Conservation (phyloP, 2,888 invertebrate genomes). For the Cerceris ruficornis region DNA sequence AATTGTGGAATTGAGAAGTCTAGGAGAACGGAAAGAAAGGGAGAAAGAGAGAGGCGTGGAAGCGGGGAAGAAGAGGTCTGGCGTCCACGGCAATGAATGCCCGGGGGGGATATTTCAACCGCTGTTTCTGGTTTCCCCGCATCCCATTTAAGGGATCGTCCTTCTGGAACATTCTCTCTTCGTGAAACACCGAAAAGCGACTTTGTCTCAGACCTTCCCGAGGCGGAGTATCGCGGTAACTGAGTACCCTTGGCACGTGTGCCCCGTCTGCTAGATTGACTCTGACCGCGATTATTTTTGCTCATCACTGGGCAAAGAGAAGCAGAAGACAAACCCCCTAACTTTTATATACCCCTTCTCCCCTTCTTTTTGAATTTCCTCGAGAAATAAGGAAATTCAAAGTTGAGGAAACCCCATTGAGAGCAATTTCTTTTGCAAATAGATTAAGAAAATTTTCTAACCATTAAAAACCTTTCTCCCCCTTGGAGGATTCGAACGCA, state of each 20-base stretch:
- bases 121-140: conserved; percentile 70
- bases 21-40: conserved; percentile 2
- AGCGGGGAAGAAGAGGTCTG: conserved; percentile 14
- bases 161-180: conserved; percentile 61
- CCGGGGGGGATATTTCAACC: conserved; percentile 24
- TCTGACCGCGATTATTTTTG: conserved; percentile 49
- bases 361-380: neutral
- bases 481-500: conserved; percentile 50
- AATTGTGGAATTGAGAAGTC: neutral
- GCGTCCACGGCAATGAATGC: conserved; percentile 56
- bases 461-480: neutral
- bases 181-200: conserved; percentile 38
- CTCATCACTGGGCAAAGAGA: conserved; percentile 55
- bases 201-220: conserved; percentile 69
- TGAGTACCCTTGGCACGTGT: conserved; percentile 59
- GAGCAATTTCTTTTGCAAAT: neutral
- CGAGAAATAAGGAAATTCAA: no score
- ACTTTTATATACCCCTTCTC: no score
- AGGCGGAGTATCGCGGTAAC: conserved; percentile 59
- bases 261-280: conserved; percentile 67
- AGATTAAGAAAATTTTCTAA: neutral
- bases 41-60: conserved; percentile 1
- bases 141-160: conserved; percentile 60
- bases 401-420: neutral
- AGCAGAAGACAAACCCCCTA: no score